Evolutionary conservation across 2,888 invertebrate species (phyloP).

Genomic region (Papilio protenor): DNA sequence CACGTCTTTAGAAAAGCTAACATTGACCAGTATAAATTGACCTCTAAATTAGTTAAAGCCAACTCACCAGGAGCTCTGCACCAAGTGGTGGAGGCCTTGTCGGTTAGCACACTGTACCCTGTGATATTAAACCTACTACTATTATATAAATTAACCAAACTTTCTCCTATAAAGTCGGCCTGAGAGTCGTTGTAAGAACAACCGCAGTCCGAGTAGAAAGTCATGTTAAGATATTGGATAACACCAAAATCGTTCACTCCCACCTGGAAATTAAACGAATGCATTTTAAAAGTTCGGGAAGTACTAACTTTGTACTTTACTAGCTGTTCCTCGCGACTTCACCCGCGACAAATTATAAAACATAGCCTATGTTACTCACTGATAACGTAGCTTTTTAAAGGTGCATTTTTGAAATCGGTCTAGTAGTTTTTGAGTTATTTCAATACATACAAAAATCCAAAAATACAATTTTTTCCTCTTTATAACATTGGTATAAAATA

Average conservation of each 20-base stretch:
- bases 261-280: conserved; percentile 65
- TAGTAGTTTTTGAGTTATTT: too few species aligned
- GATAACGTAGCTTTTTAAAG: too few species aligned
- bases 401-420: too few species aligned
- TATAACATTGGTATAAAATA: too few species aligned
- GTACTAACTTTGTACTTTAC: neutral
- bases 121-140: conserved; percentile 71
- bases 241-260: conserved; percentile 82
- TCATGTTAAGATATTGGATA: conserved; percentile 82
- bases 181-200: conserved; percentile 69
- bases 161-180: conserved; percentile 54
- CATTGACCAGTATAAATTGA: neutral
- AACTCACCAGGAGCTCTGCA: conserved; percentile 88
- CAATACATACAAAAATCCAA: too few species aligned
- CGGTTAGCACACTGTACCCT: conserved; percentile 85
- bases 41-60: neutral
- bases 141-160: conserved; percentile 82
- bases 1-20: neutral
- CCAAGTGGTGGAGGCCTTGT: conserved; percentile 87
- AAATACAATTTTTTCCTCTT: too few species aligned
- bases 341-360: too few species aligned
- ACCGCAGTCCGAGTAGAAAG: conserved; percentile 72
- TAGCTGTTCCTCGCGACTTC: too few species aligned
- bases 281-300: neutral
- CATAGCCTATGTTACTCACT: too few species aligned